phyloP scores from a whole-genome alignment of 2,888 invertebrate species.

The Phasia obesa region DNA sequence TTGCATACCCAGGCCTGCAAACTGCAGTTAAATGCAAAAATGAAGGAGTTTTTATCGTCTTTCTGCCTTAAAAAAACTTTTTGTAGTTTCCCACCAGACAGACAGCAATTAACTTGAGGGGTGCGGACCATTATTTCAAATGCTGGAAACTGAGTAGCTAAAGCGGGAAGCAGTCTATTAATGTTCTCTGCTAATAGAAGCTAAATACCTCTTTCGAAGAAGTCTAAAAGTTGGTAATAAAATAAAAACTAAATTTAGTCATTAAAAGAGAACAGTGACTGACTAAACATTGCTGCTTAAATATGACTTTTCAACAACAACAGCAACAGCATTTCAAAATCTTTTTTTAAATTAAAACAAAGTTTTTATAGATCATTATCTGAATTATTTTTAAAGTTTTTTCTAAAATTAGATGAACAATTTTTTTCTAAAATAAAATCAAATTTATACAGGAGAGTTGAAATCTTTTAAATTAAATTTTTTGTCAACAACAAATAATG shows the following conservation, averaged over 20 bases:
- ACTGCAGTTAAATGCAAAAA: slow-evolving; percentile 40
- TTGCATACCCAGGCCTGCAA: background rate
- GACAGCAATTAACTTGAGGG: slow-evolving; percentile 73
- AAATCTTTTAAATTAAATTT: no score
- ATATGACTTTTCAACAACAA: no score
- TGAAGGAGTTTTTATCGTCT: slow-evolving; percentile 53
- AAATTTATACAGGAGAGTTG: no score
- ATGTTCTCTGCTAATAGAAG: slow-evolving; percentile 40
- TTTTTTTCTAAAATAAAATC: no score
- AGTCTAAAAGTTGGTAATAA: slow-evolving; percentile 26
- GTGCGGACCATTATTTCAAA: slow-evolving; percentile 38
- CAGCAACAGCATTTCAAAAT: no score
- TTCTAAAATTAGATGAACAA: no score
- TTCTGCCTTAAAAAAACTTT: slow-evolving; percentile 49
- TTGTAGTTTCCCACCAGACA: slow-evolving; percentile 71
- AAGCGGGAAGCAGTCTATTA: background rate
- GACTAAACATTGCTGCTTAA: background rate
- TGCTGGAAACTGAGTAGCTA: slow-evolving; percentile 18
- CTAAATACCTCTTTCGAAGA: slow-evolving; percentile 37
- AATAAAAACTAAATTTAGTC: background rate
- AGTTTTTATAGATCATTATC: no score
- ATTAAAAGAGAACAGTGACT: slow-evolving; percentile 25
- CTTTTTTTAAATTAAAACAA: no score
- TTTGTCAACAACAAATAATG: no score
- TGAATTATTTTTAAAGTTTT: no score